Base-by-base conservation (phyloP, 2,113 vertebrate species). In the Edolisoma coerulescens region DNA sequence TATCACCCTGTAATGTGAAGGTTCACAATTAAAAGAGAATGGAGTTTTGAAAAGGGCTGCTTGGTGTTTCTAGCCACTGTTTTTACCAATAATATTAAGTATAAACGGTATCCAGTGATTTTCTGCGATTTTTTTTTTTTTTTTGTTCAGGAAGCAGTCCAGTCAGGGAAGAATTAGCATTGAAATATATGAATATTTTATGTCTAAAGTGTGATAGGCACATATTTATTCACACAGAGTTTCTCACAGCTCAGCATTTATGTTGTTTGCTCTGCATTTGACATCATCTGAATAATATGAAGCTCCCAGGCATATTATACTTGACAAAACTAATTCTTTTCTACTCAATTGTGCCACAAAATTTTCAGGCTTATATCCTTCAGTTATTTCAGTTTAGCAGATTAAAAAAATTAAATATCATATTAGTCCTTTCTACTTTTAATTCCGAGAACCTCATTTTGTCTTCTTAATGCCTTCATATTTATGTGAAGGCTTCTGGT, bases 201-300 rank as follows among this genome's bases (percentile, higher is more conserved):
- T 91, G 56, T 63, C 57, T 70, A 65, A 90, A 90, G 47, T 57
- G 33, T 86, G 77, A 70, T 87, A 73, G 82, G n/a, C 45, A 89
- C 20, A 74, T 93, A 93, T 93, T 95, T 88, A 92, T 95, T 97
- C 86, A 82, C 84, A 76, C 21, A 74, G 41, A 39, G 52, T 85
- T 96, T 96, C 89, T 90, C 83, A 94, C 60, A 97, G 84, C 83
- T 97, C 84, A 97, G 92, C 90, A 92, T 91, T 97, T 97, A 87
- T 41, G 44, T 79, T 95, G 75, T 94, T 96, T 97, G 82, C 57
- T 93, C 45, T 91, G 64, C 45, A 76, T 76, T 91, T 95, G 85
- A 90, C 81, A 94, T 69, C 18, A 57, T 79, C 44, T 93, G 80
- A 96, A 96, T 79, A 95, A 80, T 77, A 61, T 92, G 54, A 91